These are phyloP conservation scores for Typhlichthys subterraneus DNA, from an alignment of 2,797 vertebrate species.

Conservation along the genomic window DNA sequence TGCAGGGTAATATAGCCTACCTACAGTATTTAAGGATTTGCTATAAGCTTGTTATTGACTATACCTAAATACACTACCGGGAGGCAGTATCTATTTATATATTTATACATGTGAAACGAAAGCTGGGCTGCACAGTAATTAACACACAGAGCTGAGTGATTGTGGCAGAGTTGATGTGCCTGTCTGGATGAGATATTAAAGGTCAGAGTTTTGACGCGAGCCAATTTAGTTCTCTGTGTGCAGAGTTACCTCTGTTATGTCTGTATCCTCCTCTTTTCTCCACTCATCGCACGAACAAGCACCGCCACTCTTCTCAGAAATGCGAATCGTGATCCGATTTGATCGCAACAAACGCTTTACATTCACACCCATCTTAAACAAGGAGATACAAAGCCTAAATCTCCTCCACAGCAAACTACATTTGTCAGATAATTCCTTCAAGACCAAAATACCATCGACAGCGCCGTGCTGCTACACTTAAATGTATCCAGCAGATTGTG, in stretches of 20 bases:
- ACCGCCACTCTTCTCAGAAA: conserved; percentile 1
- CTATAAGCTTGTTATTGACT: no score
- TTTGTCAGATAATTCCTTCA: background rate
- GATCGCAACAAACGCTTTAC: conserved; percentile 10
- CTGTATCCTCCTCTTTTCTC: background rate
- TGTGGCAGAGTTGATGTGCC: conserved; percentile 23
- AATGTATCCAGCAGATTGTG: background rate
- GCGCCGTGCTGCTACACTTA: conserved; percentile 1
- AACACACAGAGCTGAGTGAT: conserved; percentile 45
- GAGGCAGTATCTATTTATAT: conserved; percentile 33
- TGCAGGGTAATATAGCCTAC: no score
- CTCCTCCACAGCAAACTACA: background rate
- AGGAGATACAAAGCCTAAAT: background rate
- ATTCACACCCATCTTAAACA: background rate
- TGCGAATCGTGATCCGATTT: background rate
- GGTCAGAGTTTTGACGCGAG: conserved; percentile 38
- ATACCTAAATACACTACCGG: no score
- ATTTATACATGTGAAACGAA: conserved; percentile 44
- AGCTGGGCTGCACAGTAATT: conserved; percentile 45
- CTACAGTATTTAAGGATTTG: no score
- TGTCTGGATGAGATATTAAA: conserved; percentile 44
- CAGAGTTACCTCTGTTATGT: conserved; percentile 8
- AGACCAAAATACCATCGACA: background rate
- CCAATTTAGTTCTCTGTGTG: conserved; percentile 21
- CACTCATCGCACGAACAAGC: conserved; percentile 1